phyloP scores from a whole-genome alignment of 2,797 vertebrate species.

The Parambassis ranga region DNA sequence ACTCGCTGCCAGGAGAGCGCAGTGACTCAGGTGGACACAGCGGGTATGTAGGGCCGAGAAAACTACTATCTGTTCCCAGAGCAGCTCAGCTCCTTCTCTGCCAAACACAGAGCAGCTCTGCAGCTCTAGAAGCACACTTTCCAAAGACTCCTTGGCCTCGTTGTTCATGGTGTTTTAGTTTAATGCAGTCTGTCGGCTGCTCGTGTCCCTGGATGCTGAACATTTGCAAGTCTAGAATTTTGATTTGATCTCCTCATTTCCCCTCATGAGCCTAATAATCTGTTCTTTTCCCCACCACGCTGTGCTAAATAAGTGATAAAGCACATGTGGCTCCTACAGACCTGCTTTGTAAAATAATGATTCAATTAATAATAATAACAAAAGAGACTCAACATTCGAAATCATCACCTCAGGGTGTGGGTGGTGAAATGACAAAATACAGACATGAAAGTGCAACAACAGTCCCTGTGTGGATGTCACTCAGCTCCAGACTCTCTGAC shows the following conservation, averaged over 20 bases:
- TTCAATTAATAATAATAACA: conserved; percentile 25
- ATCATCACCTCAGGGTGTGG: neutral
- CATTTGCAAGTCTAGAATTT: conserved; percentile 26
- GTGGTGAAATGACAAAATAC: neutral
- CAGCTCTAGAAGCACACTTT: conserved; percentile 11
- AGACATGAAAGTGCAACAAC: neutral
- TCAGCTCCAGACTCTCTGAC: conserved; percentile 3
- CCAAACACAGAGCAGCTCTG: conserved; percentile 23
- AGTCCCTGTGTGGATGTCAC: neutral
- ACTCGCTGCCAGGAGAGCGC: conserved; percentile 54
- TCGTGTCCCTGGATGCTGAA: conserved; percentile 10
- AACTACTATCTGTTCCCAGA: conserved; percentile 42
- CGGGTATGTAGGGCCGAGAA: conserved; percentile 31
- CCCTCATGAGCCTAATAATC: neutral
- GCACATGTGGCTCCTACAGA: neutral
- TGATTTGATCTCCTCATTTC: conserved; percentile 8
- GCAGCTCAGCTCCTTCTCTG: conserved; percentile 22
- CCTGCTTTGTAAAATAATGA: conserved; percentile 17
- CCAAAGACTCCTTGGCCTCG: neutral
- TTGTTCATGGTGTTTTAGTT: conserved; percentile 21
- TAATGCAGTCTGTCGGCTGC: conserved; percentile 4
- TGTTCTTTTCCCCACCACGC: neutral
- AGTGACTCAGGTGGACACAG: conserved; percentile 75
- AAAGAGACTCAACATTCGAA: neutral
- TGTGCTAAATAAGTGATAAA: conserved; percentile 20